These are phyloP conservation scores for Auanema sp. DNA, from an alignment of 2,888 invertebrate species.

Conservation along the genomic window DNA sequence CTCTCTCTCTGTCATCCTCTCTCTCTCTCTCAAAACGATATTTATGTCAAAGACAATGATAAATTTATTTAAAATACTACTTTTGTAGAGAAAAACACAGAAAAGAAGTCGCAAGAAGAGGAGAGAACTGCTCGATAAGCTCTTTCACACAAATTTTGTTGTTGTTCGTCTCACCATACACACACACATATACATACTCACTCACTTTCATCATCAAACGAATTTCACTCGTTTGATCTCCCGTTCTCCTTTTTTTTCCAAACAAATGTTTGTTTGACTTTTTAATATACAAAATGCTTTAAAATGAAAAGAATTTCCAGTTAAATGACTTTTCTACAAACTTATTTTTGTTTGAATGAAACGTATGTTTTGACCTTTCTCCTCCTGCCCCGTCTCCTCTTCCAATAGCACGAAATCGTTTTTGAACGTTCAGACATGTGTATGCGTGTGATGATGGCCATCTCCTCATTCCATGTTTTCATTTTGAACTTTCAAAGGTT, in stretches of 20 bases:
- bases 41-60: neutral
- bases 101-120: neutral
- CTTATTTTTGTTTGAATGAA: no score
- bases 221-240: neutral
- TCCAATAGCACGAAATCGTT: no score
- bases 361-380: no score
- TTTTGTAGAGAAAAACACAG: neutral
- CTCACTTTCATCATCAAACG: no score
- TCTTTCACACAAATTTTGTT: neutral
- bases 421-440: no score
- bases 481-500: no score
- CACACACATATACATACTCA: neutral
- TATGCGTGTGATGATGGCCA: no score
- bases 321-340: no score
- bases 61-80: neutral
- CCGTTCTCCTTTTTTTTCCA: neutral
- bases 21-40: neutral
- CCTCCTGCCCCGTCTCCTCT: no score
- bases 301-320: slow-evolving; percentile 2
- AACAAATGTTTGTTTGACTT: neutral
- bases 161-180: neutral
- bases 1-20: slow-evolving; percentile 1
- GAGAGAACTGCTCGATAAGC: neutral
- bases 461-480: no score
- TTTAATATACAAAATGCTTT: slow-evolving; percentile 3